Conservation (phyloP, 2,888 invertebrate species). For the Xylota sylvarum region DNA sequence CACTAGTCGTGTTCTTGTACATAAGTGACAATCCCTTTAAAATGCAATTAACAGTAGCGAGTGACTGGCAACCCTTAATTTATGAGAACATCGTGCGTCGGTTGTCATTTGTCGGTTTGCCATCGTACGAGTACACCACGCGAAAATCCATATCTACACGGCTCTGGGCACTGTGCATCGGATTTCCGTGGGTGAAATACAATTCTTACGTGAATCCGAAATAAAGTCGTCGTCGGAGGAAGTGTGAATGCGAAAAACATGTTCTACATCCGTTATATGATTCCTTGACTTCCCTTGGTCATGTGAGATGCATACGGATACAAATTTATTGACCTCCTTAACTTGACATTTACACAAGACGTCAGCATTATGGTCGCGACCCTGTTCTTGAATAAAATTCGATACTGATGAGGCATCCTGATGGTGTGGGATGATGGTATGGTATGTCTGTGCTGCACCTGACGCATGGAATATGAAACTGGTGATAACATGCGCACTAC, state of each 20-base stretch:
- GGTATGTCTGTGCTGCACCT: constrained; percentile 35
- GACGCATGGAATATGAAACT: constrained; percentile 33
- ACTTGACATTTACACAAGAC: constrained; percentile 57
- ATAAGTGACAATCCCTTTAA: constrained; percentile 56
- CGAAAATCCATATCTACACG: constrained; percentile 41
- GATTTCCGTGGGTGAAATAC: constrained; percentile 58
- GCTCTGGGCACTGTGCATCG: constrained; percentile 35
- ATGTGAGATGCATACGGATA: constrained; percentile 19
- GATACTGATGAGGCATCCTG: too few species aligned
- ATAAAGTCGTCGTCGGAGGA: constrained; percentile 51
- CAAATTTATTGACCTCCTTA: constrained; percentile 73
- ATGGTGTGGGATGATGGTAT: background rate
- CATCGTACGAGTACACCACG: constrained; percentile 2
- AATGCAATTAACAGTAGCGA: constrained; percentile 46
- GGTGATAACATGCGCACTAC: constrained; percentile 62
- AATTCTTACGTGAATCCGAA: constrained; percentile 38
- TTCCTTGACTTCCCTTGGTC: constrained; percentile 27
- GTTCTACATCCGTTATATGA: constrained; percentile 72
- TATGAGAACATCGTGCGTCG: constrained; percentile 19
- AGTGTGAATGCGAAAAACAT: constrained; percentile 57
- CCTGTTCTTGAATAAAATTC: constrained; percentile 12
- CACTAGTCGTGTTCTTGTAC: constrained; percentile 40
- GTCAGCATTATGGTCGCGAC: background rate
- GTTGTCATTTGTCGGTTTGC: constrained; percentile 29
- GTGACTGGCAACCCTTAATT: constrained; percentile 57